Conservation (phyloP, 2,797 vertebrate genomes). For the Rachycentron canadum region DNA sequence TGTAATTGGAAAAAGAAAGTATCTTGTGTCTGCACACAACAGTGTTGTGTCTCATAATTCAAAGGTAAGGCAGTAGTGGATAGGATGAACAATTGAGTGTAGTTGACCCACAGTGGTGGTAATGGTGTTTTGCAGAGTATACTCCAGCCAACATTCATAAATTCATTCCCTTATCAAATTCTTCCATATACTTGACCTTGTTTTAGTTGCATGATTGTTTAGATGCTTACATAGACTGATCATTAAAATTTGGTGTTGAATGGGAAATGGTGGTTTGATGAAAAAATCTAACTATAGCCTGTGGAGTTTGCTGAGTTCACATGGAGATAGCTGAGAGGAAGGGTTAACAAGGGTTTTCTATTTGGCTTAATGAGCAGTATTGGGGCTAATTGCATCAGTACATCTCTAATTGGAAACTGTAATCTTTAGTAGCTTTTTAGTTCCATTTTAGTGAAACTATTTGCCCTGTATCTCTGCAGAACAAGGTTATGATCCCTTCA, state of each 20-base stretch:
- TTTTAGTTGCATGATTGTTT: neutral
- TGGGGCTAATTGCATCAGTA: neutral
- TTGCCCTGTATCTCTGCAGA: constrained; percentile 78
- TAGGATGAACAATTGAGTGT: no score
- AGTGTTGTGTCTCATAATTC: neutral
- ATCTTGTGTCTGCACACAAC: neutral
- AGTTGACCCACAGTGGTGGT: no score
- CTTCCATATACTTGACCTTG: neutral
- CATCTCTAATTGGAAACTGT: neutral
- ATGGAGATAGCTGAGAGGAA: neutral
- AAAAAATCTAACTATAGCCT: neutral
- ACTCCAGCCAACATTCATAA: neutral
- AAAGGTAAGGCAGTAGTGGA: neutral
- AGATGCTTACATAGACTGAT: neutral
- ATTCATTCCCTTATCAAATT: neutral
- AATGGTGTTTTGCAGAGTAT: no score
- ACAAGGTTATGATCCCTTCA: constrained; percentile 94
- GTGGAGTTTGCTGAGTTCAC: neutral
- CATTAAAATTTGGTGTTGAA: neutral
- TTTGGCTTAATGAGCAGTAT: neutral
- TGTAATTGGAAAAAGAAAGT: neutral
- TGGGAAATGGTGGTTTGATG: neutral
- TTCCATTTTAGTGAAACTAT: neutral
- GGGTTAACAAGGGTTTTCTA: no score
- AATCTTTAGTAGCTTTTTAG: neutral